Conservation (phyloP, 2,888 invertebrate species). For the Hypomecis atomaria region DNA sequence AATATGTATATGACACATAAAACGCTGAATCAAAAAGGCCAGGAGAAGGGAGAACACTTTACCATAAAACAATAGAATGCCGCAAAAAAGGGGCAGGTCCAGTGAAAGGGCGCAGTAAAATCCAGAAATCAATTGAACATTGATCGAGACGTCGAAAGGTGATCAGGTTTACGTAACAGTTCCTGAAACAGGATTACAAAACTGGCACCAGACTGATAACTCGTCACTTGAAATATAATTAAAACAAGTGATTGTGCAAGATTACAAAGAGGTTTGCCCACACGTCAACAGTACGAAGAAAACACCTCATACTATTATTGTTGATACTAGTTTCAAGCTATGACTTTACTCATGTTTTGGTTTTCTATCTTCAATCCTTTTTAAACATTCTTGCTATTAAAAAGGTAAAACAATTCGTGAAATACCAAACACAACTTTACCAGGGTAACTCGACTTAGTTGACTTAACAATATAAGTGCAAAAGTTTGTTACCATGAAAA, state of each 20-base stretch:
- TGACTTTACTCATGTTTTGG: background rate
- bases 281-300: constrained; percentile 27
- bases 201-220: constrained; percentile 46
- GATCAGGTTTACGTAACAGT: constrained; percentile 50
- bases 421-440: too few species aligned
- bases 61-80: background rate
- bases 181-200: constrained; percentile 30
- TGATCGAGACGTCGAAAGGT: constrained; percentile 46
- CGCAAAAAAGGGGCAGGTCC: constrained; percentile 27
- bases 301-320: constrained; percentile 6
- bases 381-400: too few species aligned
- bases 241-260: constrained; percentile 54
- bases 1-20: too few species aligned
- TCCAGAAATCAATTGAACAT: constrained; percentile 44
- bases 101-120: constrained; percentile 49
- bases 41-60: too few species aligned
- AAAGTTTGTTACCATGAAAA: too few species aligned
- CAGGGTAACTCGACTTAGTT: too few species aligned
- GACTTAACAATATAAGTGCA: too few species aligned
- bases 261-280: constrained; percentile 46
- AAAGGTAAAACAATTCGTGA: too few species aligned
- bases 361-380: background rate
- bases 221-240: constrained; percentile 54
- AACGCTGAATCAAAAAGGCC: too few species aligned
- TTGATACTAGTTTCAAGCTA: constrained; percentile 7